Conservation (phyloP, 1,140 invertebrate species). For the Papilio polyxenes region DNA sequence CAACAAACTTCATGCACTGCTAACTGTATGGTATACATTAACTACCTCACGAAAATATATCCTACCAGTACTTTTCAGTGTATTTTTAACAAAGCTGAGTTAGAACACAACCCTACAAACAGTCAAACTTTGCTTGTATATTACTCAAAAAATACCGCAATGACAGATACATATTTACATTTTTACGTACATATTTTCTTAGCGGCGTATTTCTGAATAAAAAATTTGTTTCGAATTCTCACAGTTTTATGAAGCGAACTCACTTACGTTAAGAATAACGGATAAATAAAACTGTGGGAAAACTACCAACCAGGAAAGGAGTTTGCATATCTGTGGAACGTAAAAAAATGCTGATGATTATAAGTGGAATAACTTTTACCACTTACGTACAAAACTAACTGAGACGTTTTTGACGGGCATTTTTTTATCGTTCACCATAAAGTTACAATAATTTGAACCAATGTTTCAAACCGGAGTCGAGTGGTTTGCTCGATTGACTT, state of each 20-base stretch:
- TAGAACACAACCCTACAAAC: no score
- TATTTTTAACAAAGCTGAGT: no score
- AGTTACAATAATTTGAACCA: no score
- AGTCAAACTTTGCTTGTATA: no score
- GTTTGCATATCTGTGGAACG: neutral
- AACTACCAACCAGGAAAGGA: neutral
- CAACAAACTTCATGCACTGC: no score
- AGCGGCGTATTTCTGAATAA: neutral
- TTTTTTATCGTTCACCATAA: neutral
- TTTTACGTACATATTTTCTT: neutral
- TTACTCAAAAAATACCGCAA: no score
- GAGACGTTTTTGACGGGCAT: neutral
- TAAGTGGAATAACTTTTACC: constrained; percentile 7
- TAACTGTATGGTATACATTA: no score
- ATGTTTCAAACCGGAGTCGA: no score
- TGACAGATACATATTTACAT: neutral
- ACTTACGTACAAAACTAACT: neutral
- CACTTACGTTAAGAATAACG: neutral
- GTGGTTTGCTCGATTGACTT: neutral
- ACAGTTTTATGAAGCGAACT: neutral
- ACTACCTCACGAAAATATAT: no score
- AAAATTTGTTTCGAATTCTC: neutral
- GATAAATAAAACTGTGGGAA: constrained; percentile 2
- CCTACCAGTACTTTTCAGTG: no score
- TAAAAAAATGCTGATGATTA: neutral